Percentiles rank a stretch among this genome's conserved stretches.
Evolutionary conservation across 2,888 invertebrate species (phyloP).

Genomic region (Epiblema foenella): DNA sequence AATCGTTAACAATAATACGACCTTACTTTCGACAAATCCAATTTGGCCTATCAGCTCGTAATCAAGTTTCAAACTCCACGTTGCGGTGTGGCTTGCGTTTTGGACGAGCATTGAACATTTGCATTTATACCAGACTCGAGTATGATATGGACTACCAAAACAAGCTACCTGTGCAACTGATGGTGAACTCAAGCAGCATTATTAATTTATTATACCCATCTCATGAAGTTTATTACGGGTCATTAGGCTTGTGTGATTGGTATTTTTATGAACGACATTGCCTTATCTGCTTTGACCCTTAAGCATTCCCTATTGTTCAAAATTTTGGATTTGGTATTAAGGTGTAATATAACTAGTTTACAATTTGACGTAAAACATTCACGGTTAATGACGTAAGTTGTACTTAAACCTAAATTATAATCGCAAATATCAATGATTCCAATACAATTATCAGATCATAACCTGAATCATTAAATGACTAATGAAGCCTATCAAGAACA

Average conservation of each 20-base stretch:
- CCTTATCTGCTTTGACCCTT: background rate
- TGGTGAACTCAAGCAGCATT: no score
- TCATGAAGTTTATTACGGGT: background rate
- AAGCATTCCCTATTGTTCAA: no score
- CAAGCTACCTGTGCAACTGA: background rate
- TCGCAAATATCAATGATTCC: conserved; percentile 9
- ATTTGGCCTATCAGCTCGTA: conserved; percentile 6
- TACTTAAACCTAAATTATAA: background rate
- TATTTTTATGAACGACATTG: background rate
- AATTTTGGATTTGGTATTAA: no score
- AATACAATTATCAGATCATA: background rate
- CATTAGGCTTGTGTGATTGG: background rate
- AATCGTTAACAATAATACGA: conserved; percentile 48
- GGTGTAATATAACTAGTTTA: background rate
- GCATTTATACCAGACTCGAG: background rate
- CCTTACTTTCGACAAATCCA: conserved; percentile 57
- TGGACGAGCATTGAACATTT: background rate
- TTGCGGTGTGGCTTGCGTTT: background rate
- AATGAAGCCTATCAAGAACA: conserved; percentile 10
- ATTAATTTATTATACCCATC: no score
- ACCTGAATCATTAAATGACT: conserved; percentile 24
- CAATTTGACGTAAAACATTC: background rate
- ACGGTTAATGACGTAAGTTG: background rate
- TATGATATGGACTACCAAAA: no score
- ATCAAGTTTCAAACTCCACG: background rate